These are phyloP conservation scores for Dendrocopos noguchii DNA, from an alignment of 2,113 vertebrate species.

Conservation along the genomic window DNA sequence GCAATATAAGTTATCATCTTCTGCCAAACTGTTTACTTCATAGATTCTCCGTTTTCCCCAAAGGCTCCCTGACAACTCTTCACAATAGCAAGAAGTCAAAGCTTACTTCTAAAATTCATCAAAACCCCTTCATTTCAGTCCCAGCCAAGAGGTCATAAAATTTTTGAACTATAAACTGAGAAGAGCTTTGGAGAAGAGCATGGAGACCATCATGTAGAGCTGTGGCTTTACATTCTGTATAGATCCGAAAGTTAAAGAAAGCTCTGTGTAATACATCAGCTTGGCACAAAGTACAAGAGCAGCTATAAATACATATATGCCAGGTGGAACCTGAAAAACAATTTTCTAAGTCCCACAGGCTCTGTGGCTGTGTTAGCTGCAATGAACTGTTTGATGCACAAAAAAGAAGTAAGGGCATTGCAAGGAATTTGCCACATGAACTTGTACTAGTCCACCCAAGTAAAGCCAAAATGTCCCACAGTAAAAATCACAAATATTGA, in stretches of 20 bases:
- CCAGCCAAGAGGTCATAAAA: background rate
- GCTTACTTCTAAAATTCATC: background rate
- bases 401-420: background rate
- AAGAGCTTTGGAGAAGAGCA: conserved; percentile 27
- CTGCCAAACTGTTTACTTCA: conserved; percentile 34
- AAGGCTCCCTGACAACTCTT: conserved; percentile 11
- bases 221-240: background rate
- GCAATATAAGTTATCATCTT: conserved; percentile 31
- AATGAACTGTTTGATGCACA: background rate
- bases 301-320: background rate
- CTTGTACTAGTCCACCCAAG: background rate
- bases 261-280: background rate
- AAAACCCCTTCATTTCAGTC: background rate
- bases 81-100: background rate
- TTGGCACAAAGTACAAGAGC: background rate
- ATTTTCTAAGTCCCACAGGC: background rate
- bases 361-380: background rate
- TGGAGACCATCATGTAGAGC: background rate
- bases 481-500: background rate
- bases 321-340: background rate
- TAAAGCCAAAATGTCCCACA: background rate
- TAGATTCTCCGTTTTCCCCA: background rate
- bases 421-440: background rate
- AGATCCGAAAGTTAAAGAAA: background rate
- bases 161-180: conserved; percentile 1